Evolutionary conservation across 2,888 invertebrate species (phyloP), one percentile per base, ranked within the genome.

Genomic region (Schrankia costaestrigalis): DNA sequence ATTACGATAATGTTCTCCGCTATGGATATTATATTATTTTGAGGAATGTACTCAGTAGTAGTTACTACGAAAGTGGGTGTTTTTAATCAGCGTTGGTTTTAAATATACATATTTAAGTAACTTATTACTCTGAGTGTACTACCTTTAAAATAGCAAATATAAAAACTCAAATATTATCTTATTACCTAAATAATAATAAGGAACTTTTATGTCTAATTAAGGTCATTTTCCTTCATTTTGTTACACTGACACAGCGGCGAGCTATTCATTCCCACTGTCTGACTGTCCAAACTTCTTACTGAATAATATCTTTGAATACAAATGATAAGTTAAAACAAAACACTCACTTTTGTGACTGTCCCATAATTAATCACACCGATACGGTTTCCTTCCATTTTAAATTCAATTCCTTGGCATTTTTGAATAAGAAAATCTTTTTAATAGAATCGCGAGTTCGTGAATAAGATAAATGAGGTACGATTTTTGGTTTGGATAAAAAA

Each of bases 371-470:
- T 79, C 69, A 74, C 63, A n/a, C 31, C 38, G 53, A 59, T 56
- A 43, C 52, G 57, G 61, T 64, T 62, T 54, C 46, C 51, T 54
- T 48, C 65, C 63, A 56, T 67, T 23, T 71, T 47, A 64, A 59
- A 77, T 79, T 79, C 64, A 78, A 72, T 74, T 69, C 61, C 54
- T 49, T 52, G 53, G 57, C 58, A 61, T 71, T 76, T 76, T 72
- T 77, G 72, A 78, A 77, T 73, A 60, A 63, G 61, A 60, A 74
- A 56, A 69, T 68, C 72, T 64, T 66, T 77, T 71, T 74, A 74
- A 75, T 70, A 71, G 69, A 77, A 74, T 71, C 35, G 27, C 36
- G 39, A 41, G 49, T 48, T 41, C 46, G 48, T 66, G 69, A 68
- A 65, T 63, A 69, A 70, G 69, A 69, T 70, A 55, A 70, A 69